Percentiles rank a stretch among this genome's conserved stretches.
These are phyloP conservation scores for Cyclura pinguis DNA, from an alignment of 2,797 vertebrate genomes.

Conservation along the genomic window DNA sequence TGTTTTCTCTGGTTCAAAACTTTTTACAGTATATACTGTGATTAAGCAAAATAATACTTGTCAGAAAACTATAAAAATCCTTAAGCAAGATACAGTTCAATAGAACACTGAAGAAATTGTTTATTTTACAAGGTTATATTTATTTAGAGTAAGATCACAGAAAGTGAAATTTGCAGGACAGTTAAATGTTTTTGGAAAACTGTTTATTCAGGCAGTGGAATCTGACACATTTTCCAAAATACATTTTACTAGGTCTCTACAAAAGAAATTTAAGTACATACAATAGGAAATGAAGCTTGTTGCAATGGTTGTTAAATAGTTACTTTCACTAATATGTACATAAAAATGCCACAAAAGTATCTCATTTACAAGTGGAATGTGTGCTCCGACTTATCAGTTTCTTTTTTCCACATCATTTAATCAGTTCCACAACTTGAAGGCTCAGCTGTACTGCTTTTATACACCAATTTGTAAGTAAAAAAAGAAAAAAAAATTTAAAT, in stretches of 20 bases:
- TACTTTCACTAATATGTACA: conserved; percentile 88
- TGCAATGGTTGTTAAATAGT: conserved; percentile 86
- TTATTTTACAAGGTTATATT: neutral
- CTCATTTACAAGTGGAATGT: conserved; percentile 91
- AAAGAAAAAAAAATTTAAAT: conserved; percentile 64
- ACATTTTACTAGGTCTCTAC: conserved; percentile 88
- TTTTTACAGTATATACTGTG: neutral
- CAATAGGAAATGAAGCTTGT: conserved; percentile 89
- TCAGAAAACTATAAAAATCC: neutral
- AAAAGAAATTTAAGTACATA: conserved; percentile 88
- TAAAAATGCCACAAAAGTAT: conserved; percentile 86
- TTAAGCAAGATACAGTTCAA: neutral
- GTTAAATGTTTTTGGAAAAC: conserved; percentile 78
- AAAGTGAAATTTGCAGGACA: conserved; percentile 50
- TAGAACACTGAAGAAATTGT: neutral
- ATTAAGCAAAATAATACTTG: neutral
- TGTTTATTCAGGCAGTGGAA: conserved; percentile 82
- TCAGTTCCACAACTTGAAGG: conserved; percentile 77
- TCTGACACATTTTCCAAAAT: conserved; percentile 91
- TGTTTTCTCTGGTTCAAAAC: neutral
- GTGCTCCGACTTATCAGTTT: conserved; percentile 78
- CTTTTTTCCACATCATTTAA: conserved; percentile 67
- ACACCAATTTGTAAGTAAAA: conserved; percentile 76
- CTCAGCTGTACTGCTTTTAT: conserved; percentile 78
- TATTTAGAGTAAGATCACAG: neutral